A percentile compares a stretch with the other conserved stretches of the same genome.
Evolutionary conservation across 2,888 invertebrate species (phyloP).

Genomic region (Oligia fasciuncula): DNA sequence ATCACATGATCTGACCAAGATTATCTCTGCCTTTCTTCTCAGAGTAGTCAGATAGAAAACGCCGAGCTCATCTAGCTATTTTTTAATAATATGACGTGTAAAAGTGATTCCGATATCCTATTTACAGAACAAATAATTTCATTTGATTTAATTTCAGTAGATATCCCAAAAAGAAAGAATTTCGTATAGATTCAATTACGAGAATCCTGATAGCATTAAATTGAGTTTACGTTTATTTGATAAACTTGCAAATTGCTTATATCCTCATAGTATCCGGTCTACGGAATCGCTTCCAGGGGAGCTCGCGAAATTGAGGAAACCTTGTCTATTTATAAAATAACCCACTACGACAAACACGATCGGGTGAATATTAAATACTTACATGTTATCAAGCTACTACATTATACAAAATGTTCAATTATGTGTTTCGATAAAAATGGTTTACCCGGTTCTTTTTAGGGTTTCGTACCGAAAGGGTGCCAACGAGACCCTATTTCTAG

Average conservation of each 20-base stretch:
- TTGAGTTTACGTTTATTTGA: constrained; percentile 55
- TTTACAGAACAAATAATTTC: neutral
- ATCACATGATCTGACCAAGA: neutral
- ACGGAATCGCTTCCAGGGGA: constrained; percentile 55
- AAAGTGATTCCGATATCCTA: neutral
- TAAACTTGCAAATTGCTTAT: constrained; percentile 67
- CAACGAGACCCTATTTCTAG: neutral
- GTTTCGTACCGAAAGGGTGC: neutral
- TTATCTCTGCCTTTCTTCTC: neutral
- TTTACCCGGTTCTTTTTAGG: neutral
- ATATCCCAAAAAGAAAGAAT: neutral
- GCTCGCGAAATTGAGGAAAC: constrained; percentile 57
- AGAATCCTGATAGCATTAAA: constrained; percentile 36
- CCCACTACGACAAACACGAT: neutral
- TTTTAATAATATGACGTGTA: neutral
- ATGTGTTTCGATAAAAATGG: neutral
- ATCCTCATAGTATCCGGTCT: constrained; percentile 64
- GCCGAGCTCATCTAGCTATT: too few relatives aligned
- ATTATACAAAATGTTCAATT: neutral
- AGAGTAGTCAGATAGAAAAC: neutral
- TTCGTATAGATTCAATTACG: constrained; percentile 23
- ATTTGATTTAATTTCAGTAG: neutral
- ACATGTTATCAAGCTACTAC: constrained; percentile 15
- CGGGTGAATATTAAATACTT: constrained; percentile 14
- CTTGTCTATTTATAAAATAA: constrained; percentile 42